Base-by-base conservation (phyloP, 2,797 vertebrate genomes). In the Balearica regulorum region DNA sequence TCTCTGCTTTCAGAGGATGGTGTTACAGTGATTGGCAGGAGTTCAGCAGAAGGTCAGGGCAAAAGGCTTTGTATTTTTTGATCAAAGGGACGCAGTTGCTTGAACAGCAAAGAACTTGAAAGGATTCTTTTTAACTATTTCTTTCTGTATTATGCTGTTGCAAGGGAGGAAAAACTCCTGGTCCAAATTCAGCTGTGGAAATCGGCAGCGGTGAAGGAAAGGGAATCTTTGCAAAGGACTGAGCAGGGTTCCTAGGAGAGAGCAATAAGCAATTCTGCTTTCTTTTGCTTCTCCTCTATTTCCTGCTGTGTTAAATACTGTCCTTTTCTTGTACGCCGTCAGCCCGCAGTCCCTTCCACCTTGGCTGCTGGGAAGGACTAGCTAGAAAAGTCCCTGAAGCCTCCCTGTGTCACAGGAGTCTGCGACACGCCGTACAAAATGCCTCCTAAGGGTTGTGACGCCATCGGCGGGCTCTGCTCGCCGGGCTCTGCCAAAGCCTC, bases 341-440 rank as follows among this genome's bases (percentile, higher is more conserved):
- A 58, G 64, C 33, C 41, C 31, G 58, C 29, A 12, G 60, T 5
- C 77, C 60, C 66, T 22, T 65, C 65, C 28, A 10, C 76, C 35
- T 54, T 19, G 6, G 6, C 70, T 41, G 46, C 58, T 54, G 64
- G 49, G 31, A 31, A 9, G 57, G 12, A 13, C 44, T 18, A 16
- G 25, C 64, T 39, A 5, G 37, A 31, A 22, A n/a, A 72, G 39
- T 19, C 51, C 83, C 62, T 13, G 6, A 16, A 58, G 64, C 39
- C n/a, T 49, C 19, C n/a, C 37, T 11, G 3, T 1, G 5, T n/a
- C 51, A 1, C n/a, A 11, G 53, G 31, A 5, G 51, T 2, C 5
- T 4, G 66, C 4, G 4, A 11, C 14, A 5, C 1, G 2, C 48
- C 9, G 16, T 37, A 33, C 6, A 4, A 62, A 39, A 54, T 20